Evolutionary conservation across 2,113 vertebrate species (phyloP), one percentile per base, ranked within the genome.

Genomic region (Vulpes lagopus): DNA sequence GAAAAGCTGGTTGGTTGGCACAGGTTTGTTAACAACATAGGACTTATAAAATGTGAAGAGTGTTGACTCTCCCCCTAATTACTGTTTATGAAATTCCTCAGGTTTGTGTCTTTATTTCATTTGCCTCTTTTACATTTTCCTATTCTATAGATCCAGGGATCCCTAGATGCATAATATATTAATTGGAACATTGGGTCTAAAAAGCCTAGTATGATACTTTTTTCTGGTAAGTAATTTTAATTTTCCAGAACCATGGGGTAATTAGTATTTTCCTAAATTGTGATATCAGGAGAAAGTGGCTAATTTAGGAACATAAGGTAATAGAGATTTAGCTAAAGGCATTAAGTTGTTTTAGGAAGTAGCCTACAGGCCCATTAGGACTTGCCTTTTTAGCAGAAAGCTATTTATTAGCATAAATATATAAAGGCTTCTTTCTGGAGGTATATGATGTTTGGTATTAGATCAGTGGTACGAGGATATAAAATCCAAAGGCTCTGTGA

Each of bases 281-380:
- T 84, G 67, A 6, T 67, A 83, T 80, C 11, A 69, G 43, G 74
- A 93, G 43, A 88, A 89, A 81, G 22, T 43, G 6, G 8, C 67
- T 91, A 92, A 59, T 55, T 94, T 92, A 79, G 25, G 83, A 92
- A 87, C 23, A 62, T 43, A 79, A 81, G 16, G 35, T 23, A 78
- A 43, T 76, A 55, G 60, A 90, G 23, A 80, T 76, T 94, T 92
- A 92, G 53, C 83, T 93, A 87, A 89, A 95, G 78, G 69, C 92
- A 62, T 51, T 43, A 90, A 85, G 20, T 5, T n/a, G 35, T 60
- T 76, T 87, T 84, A 59, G 64, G 15, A 69, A 91, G 57, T 65
- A 30, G 20, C 15, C 43, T 49, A 3, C 80, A 53, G 32, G 43
- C 60, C 49, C 43, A 2, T 60, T 69, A 71, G 81, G n/a, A 81